Base-by-base conservation (phyloP, 1,140 invertebrate species). In the Apis florea region DNA sequence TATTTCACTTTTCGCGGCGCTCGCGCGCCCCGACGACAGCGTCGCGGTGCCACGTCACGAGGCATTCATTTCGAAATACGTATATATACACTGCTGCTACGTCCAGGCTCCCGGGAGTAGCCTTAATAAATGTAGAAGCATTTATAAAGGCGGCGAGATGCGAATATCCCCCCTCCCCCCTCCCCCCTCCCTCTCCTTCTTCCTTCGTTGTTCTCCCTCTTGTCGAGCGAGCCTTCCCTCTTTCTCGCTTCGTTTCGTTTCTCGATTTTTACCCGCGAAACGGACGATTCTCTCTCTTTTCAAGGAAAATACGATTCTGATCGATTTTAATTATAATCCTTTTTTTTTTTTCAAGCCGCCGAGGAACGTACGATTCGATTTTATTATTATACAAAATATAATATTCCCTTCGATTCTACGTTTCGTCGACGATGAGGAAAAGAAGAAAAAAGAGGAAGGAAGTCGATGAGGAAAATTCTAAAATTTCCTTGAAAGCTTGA, bases 1-100 rank as follows among this genome's bases (percentile, higher is more conserved):
- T 93, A 93, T 94, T 93, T 94, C 93, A 93, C 93, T 92, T 93
- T 92, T 93, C 92, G 92, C 91, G 91, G 87, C 86, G 85, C 83
- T 70, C 84, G 82, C 79, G 83, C 82, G 85, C 81, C 90, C 90
- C 89, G 91, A 93, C 92, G 93, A 94, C 93, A 93, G 91, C 92
- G 92, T 92, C 92, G 92, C 92, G 91, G 91, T 92, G 92, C 91
- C 91, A 89, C 90, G 90, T 92, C 90, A 91, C 87, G 89, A 88
- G 85, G 90, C 91, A 92, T 93, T 90, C 92, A 92, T 93, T 90
- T 91, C 91, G 85, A 90, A 93, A 93, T 91, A 91, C 89, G 90
- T 85, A 93, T 91, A 91, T 89, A 90, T 85, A 88, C 79, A 88
- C 85, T 59, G 75, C 85, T 59, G 75, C 81, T 82, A 78, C 83